phyloP scores from a whole-genome alignment of 1,140 invertebrate genomes.

The Drosophila orosa region DNA sequence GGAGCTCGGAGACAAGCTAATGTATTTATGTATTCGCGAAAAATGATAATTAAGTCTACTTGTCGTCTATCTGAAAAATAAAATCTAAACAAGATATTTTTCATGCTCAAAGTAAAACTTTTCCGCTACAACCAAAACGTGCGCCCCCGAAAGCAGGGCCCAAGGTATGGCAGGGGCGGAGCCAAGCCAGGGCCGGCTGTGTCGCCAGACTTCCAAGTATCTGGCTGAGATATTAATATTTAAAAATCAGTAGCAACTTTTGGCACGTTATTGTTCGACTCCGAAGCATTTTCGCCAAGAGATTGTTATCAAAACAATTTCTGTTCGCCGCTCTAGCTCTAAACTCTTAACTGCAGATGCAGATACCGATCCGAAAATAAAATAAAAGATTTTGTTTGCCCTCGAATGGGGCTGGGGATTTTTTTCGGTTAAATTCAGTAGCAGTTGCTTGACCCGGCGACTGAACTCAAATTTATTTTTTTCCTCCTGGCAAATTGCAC shows the following conservation, averaged over 20 bases:
- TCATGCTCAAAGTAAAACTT: slow-evolving; percentile 77
- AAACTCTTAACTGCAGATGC: slow-evolving; percentile 49
- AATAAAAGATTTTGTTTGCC: slow-evolving; percentile 45
- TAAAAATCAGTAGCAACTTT: slow-evolving; percentile 83
- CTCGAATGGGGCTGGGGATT: slow-evolving; percentile 13
- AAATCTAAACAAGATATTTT: slow-evolving; percentile 84
- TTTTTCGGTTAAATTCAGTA: slow-evolving; percentile 74
- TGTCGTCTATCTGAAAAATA: slow-evolving; percentile 80
- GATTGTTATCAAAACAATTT: slow-evolving; percentile 81
- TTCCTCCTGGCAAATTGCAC: slow-evolving; percentile 71
- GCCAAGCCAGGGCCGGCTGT: slow-evolving; percentile 13
- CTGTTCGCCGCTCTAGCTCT: slow-evolving; percentile 50
- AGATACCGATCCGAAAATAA: slow-evolving; percentile 33
- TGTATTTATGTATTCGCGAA: slow-evolving; percentile 67
- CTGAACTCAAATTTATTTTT: slow-evolving; percentile 76
- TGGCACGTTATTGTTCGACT: slow-evolving; percentile 83
- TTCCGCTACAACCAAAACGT: slow-evolving; percentile 81
- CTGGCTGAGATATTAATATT: slow-evolving; percentile 77
- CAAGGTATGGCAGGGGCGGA: slow-evolving; percentile 17
- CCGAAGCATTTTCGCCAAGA: slow-evolving; percentile 43
- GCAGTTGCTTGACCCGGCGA: slow-evolving; percentile 76
- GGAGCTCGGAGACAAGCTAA: slow-evolving; percentile 43
- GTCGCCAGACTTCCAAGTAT: slow-evolving; percentile 40
- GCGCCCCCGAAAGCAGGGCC: slow-evolving; percentile 51
- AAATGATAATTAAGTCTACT: slow-evolving; percentile 84